Base-by-base conservation (phyloP, 2,888 invertebrate genomes). In the Drosophila kokeensis region DNA sequence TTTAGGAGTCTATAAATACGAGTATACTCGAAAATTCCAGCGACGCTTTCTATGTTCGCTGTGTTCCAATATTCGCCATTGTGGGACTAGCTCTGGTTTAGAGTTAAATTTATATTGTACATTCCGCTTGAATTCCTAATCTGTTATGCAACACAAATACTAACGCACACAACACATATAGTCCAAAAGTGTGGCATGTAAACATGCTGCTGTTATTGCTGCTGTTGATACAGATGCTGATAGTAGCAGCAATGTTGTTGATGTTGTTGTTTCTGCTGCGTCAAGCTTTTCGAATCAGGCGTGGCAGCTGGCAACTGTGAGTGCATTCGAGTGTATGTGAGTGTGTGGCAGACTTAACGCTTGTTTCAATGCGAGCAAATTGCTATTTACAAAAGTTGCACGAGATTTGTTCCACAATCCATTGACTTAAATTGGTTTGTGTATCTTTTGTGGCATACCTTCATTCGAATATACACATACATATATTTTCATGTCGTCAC, bases 91-190 rank as follows among this genome's bases (percentile, higher is more conserved):
- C 27, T 32, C 27, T 61, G 52, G 45, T 48, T 71, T 58, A 49
- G 62, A 42, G 65, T 57, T 36, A 57, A 69, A 69, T 79, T 61
- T 78, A 73, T 73, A 57, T 55, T 59, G 61, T 60, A 55, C 69
- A 73, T 83, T 83, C 70, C 85, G 77, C 80, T 76, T 89, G 85
- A 79, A 78, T 89, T 84, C 73, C 82, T 81, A 81, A 87, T 87
- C 82, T 76, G 78, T 24, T 60, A 57, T 81, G 71, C 75, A 49
- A 24, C 52, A 49, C 27, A 45, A 4, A 45, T 24, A 24, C 45
- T 24, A 45, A 45, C 45, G 13, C 24, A 27, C 42, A 58, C 18
- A 58, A 32, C 24, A 38, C 6, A 72, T 73, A 50, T 68, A 61
- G 62, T 53, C 58, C 52, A 53, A 65, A 60, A 73, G 54, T 72